Percentiles rank a stretch among this genome's conserved stretches.
These are phyloP conservation scores for Drosophila testacea DNA, from an alignment of 2,888 invertebrate genomes.

Conservation along the genomic window DNA sequence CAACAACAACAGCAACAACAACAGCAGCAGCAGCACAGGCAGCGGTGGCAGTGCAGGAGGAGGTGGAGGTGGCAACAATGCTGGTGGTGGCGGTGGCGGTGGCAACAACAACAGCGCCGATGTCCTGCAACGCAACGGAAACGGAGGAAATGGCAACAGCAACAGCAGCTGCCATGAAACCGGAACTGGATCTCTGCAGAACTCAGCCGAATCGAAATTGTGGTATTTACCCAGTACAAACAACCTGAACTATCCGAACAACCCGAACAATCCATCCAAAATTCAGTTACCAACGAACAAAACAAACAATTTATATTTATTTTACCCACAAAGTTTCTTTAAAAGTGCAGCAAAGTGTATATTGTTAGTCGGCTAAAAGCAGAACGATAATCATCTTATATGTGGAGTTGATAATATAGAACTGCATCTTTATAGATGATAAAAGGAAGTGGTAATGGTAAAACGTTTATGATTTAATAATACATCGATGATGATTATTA, in stretches of 20 bases:
- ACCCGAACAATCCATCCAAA: slow-evolving; percentile 3
- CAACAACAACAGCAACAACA: slow-evolving; percentile 58
- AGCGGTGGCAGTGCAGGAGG: slow-evolving; percentile 43
- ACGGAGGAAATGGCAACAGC: slow-evolving; percentile 84
- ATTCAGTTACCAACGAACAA: slow-evolving; percentile 6
- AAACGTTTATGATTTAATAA: too few relatives aligned
- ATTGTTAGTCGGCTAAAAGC: slow-evolving; percentile 1
- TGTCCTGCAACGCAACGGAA: slow-evolving; percentile 78
- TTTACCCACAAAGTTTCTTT: slow-evolving; percentile 8
- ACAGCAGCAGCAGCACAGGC: slow-evolving; percentile 62
- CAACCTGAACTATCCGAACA: slow-evolving; percentile 28
- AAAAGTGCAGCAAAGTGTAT: slow-evolving; percentile 24
- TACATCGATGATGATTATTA: too few relatives aligned
- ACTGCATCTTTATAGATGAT: neutral
- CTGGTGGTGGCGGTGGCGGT: slow-evolving; percentile 74
- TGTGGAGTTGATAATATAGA: neutral
- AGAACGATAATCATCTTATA: neutral
- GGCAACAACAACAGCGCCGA: slow-evolving; percentile 78
- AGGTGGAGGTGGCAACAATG: slow-evolving; percentile 73
- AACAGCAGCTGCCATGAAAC: slow-evolving; percentile 84
- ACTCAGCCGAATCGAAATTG: slow-evolving; percentile 84
- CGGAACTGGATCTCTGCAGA: slow-evolving; percentile 84
- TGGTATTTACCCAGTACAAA: slow-evolving; percentile 77
- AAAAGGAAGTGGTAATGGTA: neutral
- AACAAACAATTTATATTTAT: neutral